A percentile compares a stretch with the other conserved stretches of the same genome.
Conservation (phyloP, 2,797 vertebrate species). For the Gallirallus australis region DNA sequence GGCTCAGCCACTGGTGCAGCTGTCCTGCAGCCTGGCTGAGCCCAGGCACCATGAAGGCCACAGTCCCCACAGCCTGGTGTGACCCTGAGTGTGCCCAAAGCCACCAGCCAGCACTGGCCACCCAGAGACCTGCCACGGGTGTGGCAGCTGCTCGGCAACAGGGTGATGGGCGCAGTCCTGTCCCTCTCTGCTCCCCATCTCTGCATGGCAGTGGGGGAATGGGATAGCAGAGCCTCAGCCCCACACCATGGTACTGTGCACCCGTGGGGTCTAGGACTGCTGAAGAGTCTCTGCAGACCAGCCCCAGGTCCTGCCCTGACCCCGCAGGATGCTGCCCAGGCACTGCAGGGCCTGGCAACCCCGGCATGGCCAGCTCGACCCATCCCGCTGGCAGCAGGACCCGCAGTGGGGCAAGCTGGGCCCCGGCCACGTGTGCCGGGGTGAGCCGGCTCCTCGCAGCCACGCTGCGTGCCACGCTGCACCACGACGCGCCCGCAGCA, state of each 20-base stretch:
- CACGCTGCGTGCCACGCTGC: fast-evolving
- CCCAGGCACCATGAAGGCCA: fast-evolving
- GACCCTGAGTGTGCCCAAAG: not conserved
- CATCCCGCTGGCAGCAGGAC: fast-evolving
- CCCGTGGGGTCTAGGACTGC: fast-evolving
- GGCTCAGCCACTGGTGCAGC: not conserved
- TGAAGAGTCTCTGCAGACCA: not conserved
- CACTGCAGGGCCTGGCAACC: not conserved
- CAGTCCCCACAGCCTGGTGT: fast-evolving
- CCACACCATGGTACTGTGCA: fast-evolving
- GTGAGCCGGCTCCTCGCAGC: not conserved
- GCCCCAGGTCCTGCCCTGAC: not conserved
- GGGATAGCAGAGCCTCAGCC: fast-evolving
- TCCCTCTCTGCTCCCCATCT: not conserved
- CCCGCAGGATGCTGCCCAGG: not conserved
- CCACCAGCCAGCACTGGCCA: no score
- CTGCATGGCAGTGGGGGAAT: fast-evolving
- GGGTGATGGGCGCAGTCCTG: not conserved
- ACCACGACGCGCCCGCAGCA: not conserved
- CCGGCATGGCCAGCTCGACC: not conserved
- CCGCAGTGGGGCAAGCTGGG: not conserved
- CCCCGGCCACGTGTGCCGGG: fast-evolving
- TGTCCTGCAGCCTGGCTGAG: fast-evolving
- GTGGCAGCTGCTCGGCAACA: fast-evolving
- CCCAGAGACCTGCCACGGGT: fast-evolving